A percentile compares a stretch with the other conserved stretches of the same genome.
phyloP scores from a whole-genome alignment of 2,113 vertebrate genomes.

The Orientallactaga bullata region DNA sequence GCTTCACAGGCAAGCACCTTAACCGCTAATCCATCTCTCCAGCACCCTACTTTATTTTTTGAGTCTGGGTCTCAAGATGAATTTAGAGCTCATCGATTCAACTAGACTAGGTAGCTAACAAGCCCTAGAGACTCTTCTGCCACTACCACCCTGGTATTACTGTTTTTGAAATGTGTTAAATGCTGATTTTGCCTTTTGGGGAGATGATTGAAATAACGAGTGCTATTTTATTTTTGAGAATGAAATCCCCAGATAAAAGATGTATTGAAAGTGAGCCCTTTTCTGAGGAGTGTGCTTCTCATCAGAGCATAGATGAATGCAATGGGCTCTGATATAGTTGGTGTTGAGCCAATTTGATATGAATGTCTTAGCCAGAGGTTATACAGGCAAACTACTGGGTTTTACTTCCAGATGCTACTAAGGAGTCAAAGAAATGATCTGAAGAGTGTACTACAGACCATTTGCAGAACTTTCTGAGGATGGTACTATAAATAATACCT shows the following conservation, averaged over 20 bases:
- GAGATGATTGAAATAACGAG: background rate
- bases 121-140: no score
- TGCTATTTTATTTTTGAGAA: conserved; percentile 1
- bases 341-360: conserved; percentile 60
- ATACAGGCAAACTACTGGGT: conserved; percentile 62
- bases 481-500: conserved; percentile 14
- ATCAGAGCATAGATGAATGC: conserved; percentile 51
- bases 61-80: no score
- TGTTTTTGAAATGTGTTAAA: background rate
- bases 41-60: no score
- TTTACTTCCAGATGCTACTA: conserved; percentile 68
- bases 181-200: background rate
- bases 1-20: no score
- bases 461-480: conserved; percentile 26
- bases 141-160: background rate
- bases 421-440: conserved; percentile 56
- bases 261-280: background rate
- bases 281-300: background rate
- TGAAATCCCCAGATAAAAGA: background rate
- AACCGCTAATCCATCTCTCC: no score
- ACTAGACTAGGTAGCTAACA: no score
- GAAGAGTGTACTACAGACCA: background rate
- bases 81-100: no score
- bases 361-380: conserved; percentile 53
- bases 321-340: conserved; percentile 35